Evolutionary conservation across 2,797 vertebrate genomes (phyloP), one percentile per base, ranked within the genome.

Genomic region (Propithecus deckenii): DNA sequence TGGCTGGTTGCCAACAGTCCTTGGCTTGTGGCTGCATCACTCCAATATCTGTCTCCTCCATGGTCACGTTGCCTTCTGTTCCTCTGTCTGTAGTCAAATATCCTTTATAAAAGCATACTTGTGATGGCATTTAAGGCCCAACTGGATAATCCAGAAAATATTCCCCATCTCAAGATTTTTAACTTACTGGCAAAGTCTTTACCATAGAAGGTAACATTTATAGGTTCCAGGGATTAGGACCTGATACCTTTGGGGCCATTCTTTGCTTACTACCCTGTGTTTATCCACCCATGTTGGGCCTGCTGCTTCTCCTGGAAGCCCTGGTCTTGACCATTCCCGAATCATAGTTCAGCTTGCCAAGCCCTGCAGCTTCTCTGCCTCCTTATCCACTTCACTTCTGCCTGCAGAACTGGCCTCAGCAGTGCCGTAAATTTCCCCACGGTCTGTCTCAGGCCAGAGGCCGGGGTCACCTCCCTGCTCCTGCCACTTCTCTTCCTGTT

Each of bases 231-330:
- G 41, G 15, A 20, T 76, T 15, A 85, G 41, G 25, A 30, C 18
- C 5, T 87, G 57, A 23, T n/a, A 6, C 30, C 4, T 85, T 63
- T 35, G 30, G 28, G 63, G 50, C 67, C 13, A 0, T 81, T 65
- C 61, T 20, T 65, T 15, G 15, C 2, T 5, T 17, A 5, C 3
- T 8, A 1, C 4, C 11, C 30, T 38, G 1, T 63, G 5, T 65
- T 52, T 69, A 8, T 20, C 20, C 4, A 7, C 2, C 22, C 7
- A 18, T 2, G 2, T 13, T 61, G 28, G 12, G 22, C 41, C 13
- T 72, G 17, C 35, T 11, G 4, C 48, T 59, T 79, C 15, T 38
- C 22, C n/a, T 61, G 48, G 81, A 92, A 67, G 5, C 35, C 2
- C 12, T 43, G 30, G 23, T 75, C 30, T 12, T 3, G 18, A 57